Conservation (phyloP, 2,113 vertebrate species). For the Cinclus cinclus region DNA sequence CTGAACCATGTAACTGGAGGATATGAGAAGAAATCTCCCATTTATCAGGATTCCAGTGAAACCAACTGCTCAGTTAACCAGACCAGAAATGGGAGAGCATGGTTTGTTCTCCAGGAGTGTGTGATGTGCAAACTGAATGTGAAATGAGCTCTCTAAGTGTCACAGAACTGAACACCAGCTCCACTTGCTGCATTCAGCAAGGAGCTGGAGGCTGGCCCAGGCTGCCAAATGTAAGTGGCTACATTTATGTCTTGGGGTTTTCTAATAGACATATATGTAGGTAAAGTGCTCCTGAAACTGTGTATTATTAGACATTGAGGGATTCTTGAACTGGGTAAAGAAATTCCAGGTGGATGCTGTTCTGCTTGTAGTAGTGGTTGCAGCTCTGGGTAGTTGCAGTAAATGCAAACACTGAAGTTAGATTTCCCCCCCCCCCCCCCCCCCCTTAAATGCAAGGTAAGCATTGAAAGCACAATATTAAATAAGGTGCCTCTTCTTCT, state of each 20-base stretch:
- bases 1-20: not conserved
- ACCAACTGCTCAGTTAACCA: not conserved
- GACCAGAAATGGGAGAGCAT: not conserved
- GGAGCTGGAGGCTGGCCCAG: slow-evolving; percentile 42
- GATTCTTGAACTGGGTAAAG: not conserved
- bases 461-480: not conserved
- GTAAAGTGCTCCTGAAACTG: not conserved
- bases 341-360: not conserved
- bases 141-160: not conserved
- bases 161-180: not conserved
- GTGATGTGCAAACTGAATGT: not conserved
- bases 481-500: not conserved
- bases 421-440: too few species aligned
- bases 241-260: not conserved
- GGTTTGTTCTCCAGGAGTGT: not conserved
- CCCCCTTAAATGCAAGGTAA: not conserved
- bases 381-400: not conserved
- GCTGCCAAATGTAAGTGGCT: not conserved
- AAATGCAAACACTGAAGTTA: not conserved
- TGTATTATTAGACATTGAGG: not conserved
- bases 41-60: not conserved
- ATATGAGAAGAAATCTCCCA: not conserved
- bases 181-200: slow-evolving; percentile 11
- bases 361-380: not conserved
- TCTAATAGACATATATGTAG: not conserved